These are phyloP conservation scores for Paguma larvata DNA, from an alignment of 2,797 vertebrate genomes.

Conservation along the genomic window DNA sequence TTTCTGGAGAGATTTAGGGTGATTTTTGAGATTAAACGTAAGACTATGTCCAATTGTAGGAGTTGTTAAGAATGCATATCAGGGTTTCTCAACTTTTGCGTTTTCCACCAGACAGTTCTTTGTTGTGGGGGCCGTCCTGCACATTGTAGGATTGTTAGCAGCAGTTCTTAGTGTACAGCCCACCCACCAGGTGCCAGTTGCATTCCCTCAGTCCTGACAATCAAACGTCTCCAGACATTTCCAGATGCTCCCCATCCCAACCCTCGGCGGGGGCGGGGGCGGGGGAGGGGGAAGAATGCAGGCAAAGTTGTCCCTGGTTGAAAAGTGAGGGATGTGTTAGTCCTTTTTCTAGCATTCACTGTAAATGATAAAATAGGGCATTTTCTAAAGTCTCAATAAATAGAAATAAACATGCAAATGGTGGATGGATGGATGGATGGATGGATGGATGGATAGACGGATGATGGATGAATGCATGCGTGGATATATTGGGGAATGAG, in stretches of 20 bases:
- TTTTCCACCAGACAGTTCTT: background rate
- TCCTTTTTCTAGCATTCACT: background rate
- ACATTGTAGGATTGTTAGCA: background rate
- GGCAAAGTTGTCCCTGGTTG: background rate
- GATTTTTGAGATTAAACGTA: conserved; percentile 34
- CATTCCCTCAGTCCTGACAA: background rate
- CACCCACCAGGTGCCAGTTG: background rate
- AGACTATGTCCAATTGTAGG: background rate
- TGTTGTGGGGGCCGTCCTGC: rapidly evolving
- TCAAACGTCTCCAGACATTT: background rate
- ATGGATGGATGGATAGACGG: background rate
- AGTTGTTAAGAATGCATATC: background rate
- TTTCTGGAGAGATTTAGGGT: background rate
- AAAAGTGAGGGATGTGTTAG: background rate
- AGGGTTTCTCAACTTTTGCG: background rate
- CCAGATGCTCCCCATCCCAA: background rate
- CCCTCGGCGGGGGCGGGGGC: background rate
- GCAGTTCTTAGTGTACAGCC: too few relatives aligned
- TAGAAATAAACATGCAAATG: background rate
- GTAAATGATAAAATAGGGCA: background rate
- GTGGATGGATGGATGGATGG: background rate
- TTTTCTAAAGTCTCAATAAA: conserved; percentile 2
- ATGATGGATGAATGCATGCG: background rate
- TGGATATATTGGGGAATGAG: background rate
- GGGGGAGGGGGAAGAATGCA: rapidly evolving